Evolutionary conservation across 2,113 vertebrate species (phyloP).

Genomic region (Megalops atlanticus): DNA sequence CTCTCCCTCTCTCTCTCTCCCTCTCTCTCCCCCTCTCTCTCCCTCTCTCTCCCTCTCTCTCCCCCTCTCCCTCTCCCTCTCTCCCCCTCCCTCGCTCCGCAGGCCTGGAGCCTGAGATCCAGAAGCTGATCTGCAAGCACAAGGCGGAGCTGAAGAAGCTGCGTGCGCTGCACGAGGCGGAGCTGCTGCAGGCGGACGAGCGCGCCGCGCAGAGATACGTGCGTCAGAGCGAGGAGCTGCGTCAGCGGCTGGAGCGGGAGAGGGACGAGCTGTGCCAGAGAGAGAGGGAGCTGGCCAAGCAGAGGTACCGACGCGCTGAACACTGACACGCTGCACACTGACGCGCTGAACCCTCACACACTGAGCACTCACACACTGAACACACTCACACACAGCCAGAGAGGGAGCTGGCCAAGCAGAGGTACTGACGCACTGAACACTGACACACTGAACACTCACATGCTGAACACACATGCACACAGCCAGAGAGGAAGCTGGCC

Average conservation of each 20-base stretch:
- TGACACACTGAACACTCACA: no score
- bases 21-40: not conserved
- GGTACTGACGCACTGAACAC: no score
- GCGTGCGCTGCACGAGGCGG: conserved; percentile 81
- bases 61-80: not conserved
- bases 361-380: no score
- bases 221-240: conserved; percentile 79
- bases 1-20: no score
- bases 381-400: no score
- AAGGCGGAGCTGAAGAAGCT: conserved; percentile 87
- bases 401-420: no score
- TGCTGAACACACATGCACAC: no score
- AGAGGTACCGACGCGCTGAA: conserved; percentile 60
- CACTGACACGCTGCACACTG: not conserved
- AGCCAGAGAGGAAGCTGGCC: conserved; percentile 79
- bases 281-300: conserved; percentile 80
- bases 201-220: conserved; percentile 76
- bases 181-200: conserved; percentile 82
- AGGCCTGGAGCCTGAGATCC: conserved; percentile 96
- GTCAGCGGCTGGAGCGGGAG: conserved; percentile 78
- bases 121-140: conserved; percentile 88
- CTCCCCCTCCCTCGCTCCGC: not conserved
- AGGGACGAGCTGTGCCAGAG: conserved; percentile 80
- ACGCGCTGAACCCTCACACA: no score
- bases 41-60: not conserved